Conservation (phyloP, 2,797 vertebrate genomes). For the Poeciliopsis turneri region DNA sequence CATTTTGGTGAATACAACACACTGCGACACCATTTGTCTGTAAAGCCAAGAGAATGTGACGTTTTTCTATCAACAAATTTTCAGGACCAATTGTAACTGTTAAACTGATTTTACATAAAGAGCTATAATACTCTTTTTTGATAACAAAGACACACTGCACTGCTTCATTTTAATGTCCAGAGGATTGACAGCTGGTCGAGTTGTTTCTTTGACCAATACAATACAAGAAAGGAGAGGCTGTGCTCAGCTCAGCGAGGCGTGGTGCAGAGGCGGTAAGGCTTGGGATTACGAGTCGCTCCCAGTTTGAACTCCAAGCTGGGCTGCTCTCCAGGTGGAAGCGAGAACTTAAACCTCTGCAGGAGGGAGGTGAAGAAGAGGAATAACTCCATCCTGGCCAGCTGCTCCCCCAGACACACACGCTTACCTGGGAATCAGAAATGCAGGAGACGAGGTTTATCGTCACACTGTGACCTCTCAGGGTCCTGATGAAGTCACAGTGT, state of each 20-base stretch:
- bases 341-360: constrained; percentile 85
- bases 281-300: constrained; percentile 69
- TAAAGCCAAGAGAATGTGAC: background rate
- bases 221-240: background rate
- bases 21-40: background rate
- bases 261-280: constrained; percentile 75
- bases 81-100: background rate
- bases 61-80: background rate
- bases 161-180: background rate
- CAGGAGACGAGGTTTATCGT: background rate
- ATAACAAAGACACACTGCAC: background rate
- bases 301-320: constrained; percentile 59
- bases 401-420: constrained; percentile 80
- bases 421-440: constrained; percentile 75
- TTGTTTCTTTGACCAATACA: background rate
- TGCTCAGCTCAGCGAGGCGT: constrained; percentile 6
- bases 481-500: too few species aligned
- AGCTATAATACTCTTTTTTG: background rate
- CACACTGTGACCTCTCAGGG: background rate
- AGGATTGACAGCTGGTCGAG: background rate
- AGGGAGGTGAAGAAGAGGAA: constrained; percentile 77
- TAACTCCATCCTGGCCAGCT: constrained; percentile 80
- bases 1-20: background rate
- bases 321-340: constrained; percentile 53
- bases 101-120: background rate